phyloP scores from a whole-genome alignment of 2,113 vertebrate species.

The Elgaria multicarinata region DNA sequence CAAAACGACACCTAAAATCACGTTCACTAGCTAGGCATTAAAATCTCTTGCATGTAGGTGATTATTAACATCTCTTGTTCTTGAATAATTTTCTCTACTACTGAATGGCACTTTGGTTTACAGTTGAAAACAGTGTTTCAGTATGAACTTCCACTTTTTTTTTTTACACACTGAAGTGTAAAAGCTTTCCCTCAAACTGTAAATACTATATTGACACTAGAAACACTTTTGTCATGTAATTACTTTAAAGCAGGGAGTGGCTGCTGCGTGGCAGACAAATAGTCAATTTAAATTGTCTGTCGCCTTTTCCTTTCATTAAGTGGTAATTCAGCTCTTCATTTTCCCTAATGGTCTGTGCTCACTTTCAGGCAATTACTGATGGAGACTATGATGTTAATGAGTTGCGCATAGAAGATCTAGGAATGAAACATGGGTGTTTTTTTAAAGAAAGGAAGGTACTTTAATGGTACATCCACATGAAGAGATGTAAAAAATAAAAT shows the following conservation, averaged over 20 bases:
- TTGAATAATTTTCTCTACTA: not conserved
- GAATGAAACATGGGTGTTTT: slow-evolving; percentile 75
- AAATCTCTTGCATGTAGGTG: not conserved
- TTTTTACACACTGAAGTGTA: slow-evolving; percentile 54
- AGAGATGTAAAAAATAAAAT: slow-evolving; percentile 65
- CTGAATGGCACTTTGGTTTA: not conserved
- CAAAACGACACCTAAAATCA: not conserved
- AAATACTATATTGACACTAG: slow-evolving; percentile 56
- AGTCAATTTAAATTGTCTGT: slow-evolving; percentile 75
- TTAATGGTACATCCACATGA: slow-evolving; percentile 77
- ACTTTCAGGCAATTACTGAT: slow-evolving; percentile 80
- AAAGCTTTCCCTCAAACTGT: slow-evolving; percentile 58
- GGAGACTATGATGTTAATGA: slow-evolving; percentile 83
- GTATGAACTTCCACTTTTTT: slow-evolving; percentile 42
- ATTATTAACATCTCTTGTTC: slow-evolving; percentile 1
- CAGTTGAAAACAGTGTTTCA: slow-evolving; percentile 40
- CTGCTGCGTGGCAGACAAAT: slow-evolving; percentile 48
- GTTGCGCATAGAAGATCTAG: slow-evolving; percentile 75
- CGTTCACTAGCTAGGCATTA: not conserved
- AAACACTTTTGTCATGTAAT: slow-evolving; percentile 64
- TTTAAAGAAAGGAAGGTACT: slow-evolving; percentile 72
- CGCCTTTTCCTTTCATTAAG: slow-evolving; percentile 78
- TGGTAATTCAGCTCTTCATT: slow-evolving; percentile 81
- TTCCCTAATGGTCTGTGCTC: slow-evolving; percentile 78
- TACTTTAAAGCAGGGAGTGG: slow-evolving; percentile 65